These are phyloP conservation scores for Dorcus hopei DNA, from an alignment of 2,888 invertebrate genomes.

Conservation along the genomic window DNA sequence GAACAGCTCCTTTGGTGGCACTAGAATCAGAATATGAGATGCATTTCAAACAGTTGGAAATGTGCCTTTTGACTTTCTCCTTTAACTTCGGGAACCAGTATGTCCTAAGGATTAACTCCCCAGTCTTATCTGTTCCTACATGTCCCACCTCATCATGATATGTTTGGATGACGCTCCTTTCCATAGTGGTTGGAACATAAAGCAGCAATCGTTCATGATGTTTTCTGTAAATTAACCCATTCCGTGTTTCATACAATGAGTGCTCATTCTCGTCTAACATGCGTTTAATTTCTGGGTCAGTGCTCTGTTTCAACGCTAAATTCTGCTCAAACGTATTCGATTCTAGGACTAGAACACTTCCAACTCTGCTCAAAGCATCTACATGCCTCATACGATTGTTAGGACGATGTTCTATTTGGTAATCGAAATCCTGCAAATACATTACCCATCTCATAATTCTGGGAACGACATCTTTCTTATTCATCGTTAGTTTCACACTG, in stretches of 20 bases:
- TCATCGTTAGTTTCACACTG: slow-evolving; percentile 5
- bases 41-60: slow-evolving; percentile 35
- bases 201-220: slow-evolving; percentile 14
- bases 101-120: slow-evolving; percentile 24
- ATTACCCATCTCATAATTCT: background rate
- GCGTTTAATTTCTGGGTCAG: slow-evolving; percentile 24
- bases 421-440: slow-evolving; percentile 6
- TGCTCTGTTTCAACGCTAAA: too few species aligned
- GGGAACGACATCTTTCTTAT: slow-evolving; percentile 3
- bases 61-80: slow-evolving; percentile 27
- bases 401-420: slow-evolving; percentile 6
- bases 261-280: slow-evolving; percentile 21
- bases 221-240: slow-evolving; percentile 15
- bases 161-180: slow-evolving; percentile 25
- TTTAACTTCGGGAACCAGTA: slow-evolving; percentile 39
- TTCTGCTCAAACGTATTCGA: slow-evolving; percentile 18
- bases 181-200: slow-evolving; percentile 28
- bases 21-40: slow-evolving; percentile 21
- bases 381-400: slow-evolving; percentile 4
- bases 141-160: slow-evolving; percentile 35
- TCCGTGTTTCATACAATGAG: slow-evolving; percentile 9
- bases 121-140: slow-evolving; percentile 33
- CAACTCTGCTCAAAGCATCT: slow-evolving; percentile 4
- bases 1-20: slow-evolving; percentile 30
- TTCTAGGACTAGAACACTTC: background rate